phyloP scores from a whole-genome alignment of 2,797 vertebrate genomes.

The Artibeus lituratus region DNA sequence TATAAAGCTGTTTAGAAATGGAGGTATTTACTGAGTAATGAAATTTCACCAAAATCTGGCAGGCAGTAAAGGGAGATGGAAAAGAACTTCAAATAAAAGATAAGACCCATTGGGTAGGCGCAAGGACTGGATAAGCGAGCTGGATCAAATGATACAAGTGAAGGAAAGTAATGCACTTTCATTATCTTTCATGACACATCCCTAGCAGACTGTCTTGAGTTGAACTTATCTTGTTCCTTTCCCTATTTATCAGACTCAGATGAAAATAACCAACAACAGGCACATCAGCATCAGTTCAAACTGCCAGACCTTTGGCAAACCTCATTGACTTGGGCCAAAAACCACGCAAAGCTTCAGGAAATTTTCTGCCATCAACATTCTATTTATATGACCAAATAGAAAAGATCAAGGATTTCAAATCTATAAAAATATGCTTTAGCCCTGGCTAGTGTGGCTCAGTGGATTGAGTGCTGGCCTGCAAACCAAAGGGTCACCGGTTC shows the following conservation, averaged over 20 bases:
- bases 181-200: not conserved
- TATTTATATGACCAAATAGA: not conserved
- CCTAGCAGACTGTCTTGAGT: not conserved
- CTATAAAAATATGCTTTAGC: not conserved
- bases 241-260: not conserved
- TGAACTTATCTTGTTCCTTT: not conserved
- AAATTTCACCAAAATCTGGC: not conserved
- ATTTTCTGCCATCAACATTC: not conserved
- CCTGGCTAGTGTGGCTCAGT: too few relatives aligned
- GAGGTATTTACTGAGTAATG: conserved; percentile 18
- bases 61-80: not conserved
- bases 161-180: not conserved
- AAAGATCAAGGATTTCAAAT: not conserved
- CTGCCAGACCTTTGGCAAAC: not conserved
- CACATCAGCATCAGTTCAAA: not conserved
- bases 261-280: not conserved
- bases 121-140: not conserved
- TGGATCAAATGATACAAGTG: not conserved
- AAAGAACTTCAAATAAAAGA: conserved; percentile 38
- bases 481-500: too few relatives aligned
- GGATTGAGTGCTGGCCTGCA: too few relatives aligned
- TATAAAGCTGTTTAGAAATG: not conserved
- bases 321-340: not conserved
- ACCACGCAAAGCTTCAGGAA: not conserved
- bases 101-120: not conserved